Conservation (phyloP, 2,113 vertebrate species). For the Hyla sarda region DNA sequence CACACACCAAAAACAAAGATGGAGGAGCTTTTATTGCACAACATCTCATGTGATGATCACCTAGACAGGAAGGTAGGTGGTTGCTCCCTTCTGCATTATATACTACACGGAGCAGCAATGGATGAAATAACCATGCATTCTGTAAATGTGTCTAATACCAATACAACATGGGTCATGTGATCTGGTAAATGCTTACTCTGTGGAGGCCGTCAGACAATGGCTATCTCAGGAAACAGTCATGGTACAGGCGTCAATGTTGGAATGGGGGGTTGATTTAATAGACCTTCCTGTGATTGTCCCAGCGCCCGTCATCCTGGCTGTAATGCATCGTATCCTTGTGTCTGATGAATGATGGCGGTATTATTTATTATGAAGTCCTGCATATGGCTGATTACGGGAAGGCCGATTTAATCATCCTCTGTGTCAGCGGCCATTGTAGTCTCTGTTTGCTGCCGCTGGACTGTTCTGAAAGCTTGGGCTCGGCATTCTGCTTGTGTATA, state of each 20-base stretch:
- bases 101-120: too few relatives aligned
- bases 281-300: slow-evolving; percentile 8
- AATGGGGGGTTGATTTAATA: background rate
- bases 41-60: too few relatives aligned
- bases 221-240: slow-evolving; percentile 1
- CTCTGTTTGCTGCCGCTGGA: slow-evolving; percentile 26
- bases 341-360: background rate
- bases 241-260: background rate
- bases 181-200: background rate
- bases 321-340: background rate
- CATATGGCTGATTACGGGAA: slow-evolving; percentile 55
- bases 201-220: background rate
- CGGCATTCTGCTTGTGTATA: slow-evolving; percentile 65
- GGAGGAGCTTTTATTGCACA: too few relatives aligned
- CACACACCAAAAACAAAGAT: too few relatives aligned
- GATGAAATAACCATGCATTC: too few relatives aligned
- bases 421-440: slow-evolving; percentile 66
- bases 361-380: background rate
- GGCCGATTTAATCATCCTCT: slow-evolving; percentile 70
- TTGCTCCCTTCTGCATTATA: too few relatives aligned
- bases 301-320: background rate
- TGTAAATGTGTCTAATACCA: too few relatives aligned
- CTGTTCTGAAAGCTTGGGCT: slow-evolving; percentile 48
- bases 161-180: too few relatives aligned
- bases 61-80: too few relatives aligned